Percentiles rank a stretch among this genome's conserved stretches.
Conservation (phyloP, 2,797 vertebrate genomes). For the Protosalanx chinensis region DNA sequence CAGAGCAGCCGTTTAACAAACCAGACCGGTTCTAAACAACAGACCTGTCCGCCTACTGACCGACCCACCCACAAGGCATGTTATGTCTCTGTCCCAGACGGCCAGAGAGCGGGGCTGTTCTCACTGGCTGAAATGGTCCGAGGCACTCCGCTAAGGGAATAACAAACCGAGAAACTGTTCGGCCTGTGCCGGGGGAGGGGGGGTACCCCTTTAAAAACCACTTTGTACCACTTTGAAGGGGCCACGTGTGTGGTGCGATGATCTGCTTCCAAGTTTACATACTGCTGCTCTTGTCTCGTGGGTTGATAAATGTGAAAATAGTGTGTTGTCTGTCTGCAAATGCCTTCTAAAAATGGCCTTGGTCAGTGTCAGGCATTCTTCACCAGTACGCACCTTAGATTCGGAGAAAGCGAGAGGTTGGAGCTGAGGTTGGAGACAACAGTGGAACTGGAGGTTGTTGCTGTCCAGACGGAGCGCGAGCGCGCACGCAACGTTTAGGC, state of each 20-base stretch:
- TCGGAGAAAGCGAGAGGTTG: conserved; percentile 24
- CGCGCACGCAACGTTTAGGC: neutral
- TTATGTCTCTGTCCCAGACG: conserved; percentile 65
- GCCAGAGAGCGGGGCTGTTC: conserved; percentile 47
- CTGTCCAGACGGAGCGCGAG: neutral
- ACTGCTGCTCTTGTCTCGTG: conserved; percentile 1
- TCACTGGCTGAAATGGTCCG: conserved; percentile 56
- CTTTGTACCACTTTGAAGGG: conserved; percentile 33
- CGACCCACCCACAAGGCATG: conserved; percentile 49
- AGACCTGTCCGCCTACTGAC: conserved; percentile 26
- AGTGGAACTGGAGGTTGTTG: neutral
- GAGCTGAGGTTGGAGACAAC: conserved; percentile 48
- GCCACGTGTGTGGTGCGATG: conserved; percentile 16
- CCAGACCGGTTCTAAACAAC: conserved; percentile 62
- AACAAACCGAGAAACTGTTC: conserved; percentile 37
- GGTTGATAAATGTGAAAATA: conserved; percentile 6
- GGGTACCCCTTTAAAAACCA: conserved; percentile 7
- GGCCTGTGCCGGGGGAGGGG: conserved; percentile 7
- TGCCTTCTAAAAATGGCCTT: conserved; percentile 9
- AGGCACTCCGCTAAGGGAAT: conserved; percentile 51
- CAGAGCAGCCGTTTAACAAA: conserved; percentile 32
- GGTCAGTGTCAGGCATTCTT: conserved; percentile 35
- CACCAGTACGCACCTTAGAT: conserved; percentile 27
- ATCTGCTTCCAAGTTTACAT: conserved; percentile 3
- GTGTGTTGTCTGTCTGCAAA: conserved; percentile 30